Conservation (phyloP, 2,797 vertebrate species). For the Eleutherodactylus coqui region DNA sequence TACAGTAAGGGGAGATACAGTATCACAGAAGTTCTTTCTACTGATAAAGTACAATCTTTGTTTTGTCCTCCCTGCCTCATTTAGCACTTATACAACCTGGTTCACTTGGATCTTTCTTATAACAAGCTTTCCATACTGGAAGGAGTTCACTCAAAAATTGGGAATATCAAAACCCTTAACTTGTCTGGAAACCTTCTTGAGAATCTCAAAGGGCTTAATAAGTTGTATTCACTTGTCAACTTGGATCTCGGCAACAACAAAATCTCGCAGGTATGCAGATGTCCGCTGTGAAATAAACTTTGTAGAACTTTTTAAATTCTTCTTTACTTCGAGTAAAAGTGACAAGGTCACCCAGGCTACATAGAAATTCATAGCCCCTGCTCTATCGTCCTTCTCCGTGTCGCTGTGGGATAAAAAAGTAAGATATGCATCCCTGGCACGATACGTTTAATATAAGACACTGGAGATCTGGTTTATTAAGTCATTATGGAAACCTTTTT, state of each 20-base stretch:
- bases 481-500: background rate
- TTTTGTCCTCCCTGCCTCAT: background rate
- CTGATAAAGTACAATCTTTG: background rate
- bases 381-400: no score
- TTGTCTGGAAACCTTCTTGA: conserved; percentile 92
- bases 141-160: conserved; percentile 91
- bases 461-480: background rate
- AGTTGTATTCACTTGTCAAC: conserved; percentile 95
- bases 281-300: no score
- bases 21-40: background rate
- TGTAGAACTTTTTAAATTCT: no score
- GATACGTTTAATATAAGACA: background rate
- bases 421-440: background rate
- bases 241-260: conserved; percentile 92
- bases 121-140: conserved; percentile 87
- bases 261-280: conserved; percentile 84
- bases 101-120: conserved; percentile 95
- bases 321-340: no score
- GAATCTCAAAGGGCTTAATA: conserved; percentile 86
- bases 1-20: background rate
- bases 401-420: no score
- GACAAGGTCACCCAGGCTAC: background rate
- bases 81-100: conserved; percentile 94
- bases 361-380: background rate
- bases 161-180: conserved; percentile 95